These are phyloP conservation scores for Drosophila gunungcola DNA, from an alignment of 1,140 invertebrate genomes.

Conservation along the genomic window DNA sequence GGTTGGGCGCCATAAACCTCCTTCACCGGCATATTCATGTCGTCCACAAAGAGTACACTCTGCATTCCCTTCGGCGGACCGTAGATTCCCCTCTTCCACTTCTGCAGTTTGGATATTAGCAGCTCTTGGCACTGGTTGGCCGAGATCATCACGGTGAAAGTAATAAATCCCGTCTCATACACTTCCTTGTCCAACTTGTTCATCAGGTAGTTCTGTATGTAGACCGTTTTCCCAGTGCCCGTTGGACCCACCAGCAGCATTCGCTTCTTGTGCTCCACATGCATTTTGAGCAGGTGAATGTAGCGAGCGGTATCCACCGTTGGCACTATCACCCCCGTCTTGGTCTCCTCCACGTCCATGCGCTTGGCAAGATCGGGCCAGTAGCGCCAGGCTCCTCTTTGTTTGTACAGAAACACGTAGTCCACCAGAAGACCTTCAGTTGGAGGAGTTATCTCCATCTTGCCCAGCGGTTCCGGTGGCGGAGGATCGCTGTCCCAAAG, in stretches of 20 bases:
- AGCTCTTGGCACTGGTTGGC: conserved; percentile 95
- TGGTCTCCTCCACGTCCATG: conserved; percentile 77
- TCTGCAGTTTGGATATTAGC: conserved; percentile 91
- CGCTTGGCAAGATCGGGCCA: conserved; percentile 88
- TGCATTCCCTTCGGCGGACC: conserved; percentile 91
- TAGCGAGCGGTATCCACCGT: conserved; percentile 94
- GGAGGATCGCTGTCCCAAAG: conserved; percentile 86
- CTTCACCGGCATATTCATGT: conserved; percentile 96
- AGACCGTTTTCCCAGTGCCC: conserved; percentile 96
- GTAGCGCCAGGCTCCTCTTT: conserved; percentile 92
- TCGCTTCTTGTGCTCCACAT: conserved; percentile 88
- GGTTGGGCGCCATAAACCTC: conserved; percentile 96
- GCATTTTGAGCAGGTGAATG: conserved; percentile 88
- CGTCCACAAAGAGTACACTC: conserved; percentile 95
- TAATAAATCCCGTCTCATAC: conserved; percentile 92
- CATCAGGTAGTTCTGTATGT: conserved; percentile 94
- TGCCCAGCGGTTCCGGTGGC: conserved; percentile 88
- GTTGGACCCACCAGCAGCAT: conserved; percentile 94
- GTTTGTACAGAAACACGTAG: conserved; percentile 91
- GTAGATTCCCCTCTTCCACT: conserved; percentile 91
- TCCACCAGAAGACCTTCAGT: conserved; percentile 91
- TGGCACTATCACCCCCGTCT: conserved; percentile 87
- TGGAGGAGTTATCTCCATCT: conserved; percentile 90
- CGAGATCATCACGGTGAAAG: conserved; percentile 95
- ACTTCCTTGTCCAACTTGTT: conserved; percentile 90